Percentiles rank a stretch among this genome's conserved stretches.
Evolutionary conservation across 2,113 vertebrate genomes (phyloP).

Genomic region (Austrofundulus limnaeus): DNA sequence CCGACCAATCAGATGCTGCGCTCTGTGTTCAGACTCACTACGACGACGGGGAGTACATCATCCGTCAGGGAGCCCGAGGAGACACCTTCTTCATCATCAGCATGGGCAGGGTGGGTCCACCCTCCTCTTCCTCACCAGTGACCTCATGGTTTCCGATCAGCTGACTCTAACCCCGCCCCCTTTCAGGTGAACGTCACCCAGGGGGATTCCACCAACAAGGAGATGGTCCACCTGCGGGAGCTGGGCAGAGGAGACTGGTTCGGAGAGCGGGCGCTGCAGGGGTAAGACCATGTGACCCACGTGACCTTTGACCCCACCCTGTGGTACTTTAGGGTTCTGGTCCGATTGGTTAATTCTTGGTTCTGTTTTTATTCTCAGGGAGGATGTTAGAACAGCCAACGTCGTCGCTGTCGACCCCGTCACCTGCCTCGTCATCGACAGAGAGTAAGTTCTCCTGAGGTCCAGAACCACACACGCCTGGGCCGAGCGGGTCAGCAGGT

Average conservation of each 20-base stretch:
- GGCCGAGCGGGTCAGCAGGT: neutral
- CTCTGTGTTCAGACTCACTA: slow-evolving; percentile 71
- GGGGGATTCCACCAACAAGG: slow-evolving; percentile 51
- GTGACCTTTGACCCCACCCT: neutral
- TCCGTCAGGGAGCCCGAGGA: slow-evolving; percentile 76
- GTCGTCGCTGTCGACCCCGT: slow-evolving; percentile 89
- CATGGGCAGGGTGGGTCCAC: slow-evolving; percentile 87
- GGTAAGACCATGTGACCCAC: slow-evolving; percentile 42
- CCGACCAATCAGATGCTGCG: neutral
- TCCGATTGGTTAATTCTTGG: neutral
- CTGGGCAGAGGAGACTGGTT: slow-evolving; percentile 69
- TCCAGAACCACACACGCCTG: neutral
- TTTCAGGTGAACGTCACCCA: slow-evolving; percentile 66
- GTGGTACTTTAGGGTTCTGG: no score
- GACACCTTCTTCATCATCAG: slow-evolving; percentile 83
- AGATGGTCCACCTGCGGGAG: slow-evolving; percentile 49
- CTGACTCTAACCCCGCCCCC: neutral
- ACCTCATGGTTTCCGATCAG: neutral
- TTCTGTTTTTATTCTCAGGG: slow-evolving; percentile 75
- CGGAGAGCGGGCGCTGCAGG: slow-evolving; percentile 66
- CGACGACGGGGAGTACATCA: slow-evolving; percentile 73
- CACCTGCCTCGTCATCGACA: slow-evolving; percentile 94
- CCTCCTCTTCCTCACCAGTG: neutral
- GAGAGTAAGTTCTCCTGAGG: slow-evolving; percentile 86
- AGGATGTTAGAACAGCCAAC: slow-evolving; percentile 93